Evolutionary conservation across 1,140 invertebrate genomes (phyloP).

Genomic region (Tribolium madens): DNA sequence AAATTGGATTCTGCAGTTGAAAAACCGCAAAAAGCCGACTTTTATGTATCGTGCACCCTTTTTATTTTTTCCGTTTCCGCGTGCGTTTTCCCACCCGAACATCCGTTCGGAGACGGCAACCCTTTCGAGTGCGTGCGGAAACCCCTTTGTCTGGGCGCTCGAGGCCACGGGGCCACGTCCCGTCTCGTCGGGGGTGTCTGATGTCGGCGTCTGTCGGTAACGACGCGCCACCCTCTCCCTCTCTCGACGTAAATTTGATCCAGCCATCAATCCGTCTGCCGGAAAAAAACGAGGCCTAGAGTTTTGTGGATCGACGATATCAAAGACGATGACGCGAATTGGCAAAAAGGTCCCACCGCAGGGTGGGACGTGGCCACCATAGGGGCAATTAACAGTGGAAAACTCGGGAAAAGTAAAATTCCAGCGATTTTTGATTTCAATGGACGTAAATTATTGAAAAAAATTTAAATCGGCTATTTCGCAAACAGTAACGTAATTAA

Average conservation of each 20-base stretch:
- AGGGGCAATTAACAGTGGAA: too few relatives aligned
- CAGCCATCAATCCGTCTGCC: not conserved
- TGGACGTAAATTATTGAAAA: too few relatives aligned
- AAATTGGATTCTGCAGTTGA: slow-evolving; percentile 2
- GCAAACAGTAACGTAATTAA: too few relatives aligned
- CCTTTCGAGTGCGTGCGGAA: slow-evolving; percentile 44
- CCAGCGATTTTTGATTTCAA: too few relatives aligned
- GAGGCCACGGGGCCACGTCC: slow-evolving; percentile 47
- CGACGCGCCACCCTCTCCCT: slow-evolving; percentile 36
- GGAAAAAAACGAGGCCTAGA: not conserved
- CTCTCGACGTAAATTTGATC: not conserved
- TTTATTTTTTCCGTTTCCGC: not conserved
- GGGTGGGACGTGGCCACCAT: too few relatives aligned
- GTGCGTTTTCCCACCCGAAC: not conserved
- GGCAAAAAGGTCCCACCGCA: too few relatives aligned
- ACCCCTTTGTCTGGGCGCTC: slow-evolving; percentile 46
- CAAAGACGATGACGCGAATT: too few relatives aligned
- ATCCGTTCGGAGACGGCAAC: not conserved
- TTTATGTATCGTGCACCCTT: too few relatives aligned
- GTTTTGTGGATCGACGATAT: too few relatives aligned
- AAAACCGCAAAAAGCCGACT: too few relatives aligned
- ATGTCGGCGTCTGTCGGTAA: slow-evolving; percentile 37
- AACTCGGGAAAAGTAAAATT: too few relatives aligned
- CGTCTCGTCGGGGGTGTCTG: slow-evolving; percentile 46
- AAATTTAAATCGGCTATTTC: too few relatives aligned